A percentile compares a stretch with the other conserved stretches of the same genome.
phyloP scores from a whole-genome alignment of 1,140 invertebrate species.

The Camponotus pennsylvanicus region DNA sequence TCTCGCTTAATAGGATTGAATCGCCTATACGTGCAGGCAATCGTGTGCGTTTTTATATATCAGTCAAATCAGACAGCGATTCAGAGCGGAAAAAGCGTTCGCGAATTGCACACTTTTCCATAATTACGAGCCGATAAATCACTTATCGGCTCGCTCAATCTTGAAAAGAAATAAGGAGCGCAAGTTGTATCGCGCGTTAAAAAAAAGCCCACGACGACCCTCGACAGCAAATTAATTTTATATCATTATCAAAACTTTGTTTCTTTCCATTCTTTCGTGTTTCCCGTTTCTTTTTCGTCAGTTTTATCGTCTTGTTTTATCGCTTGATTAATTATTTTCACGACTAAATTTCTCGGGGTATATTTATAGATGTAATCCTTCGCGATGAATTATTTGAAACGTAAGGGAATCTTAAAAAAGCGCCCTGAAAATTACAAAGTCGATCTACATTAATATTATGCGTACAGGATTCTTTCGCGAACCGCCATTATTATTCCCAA shows the following conservation, averaged over 20 bases:
- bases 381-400: neutral
- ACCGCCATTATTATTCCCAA: neutral
- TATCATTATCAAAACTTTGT: no score
- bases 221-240: neutral
- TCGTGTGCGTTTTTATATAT: conserved; percentile 24
- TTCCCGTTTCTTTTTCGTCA: neutral
- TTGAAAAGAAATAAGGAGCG: conserved; percentile 14
- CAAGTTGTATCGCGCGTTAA: neutral
- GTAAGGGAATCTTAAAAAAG: neutral
- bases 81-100: conserved; percentile 47
- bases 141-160: neutral
- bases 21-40: conserved; percentile 32
- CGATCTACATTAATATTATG: no score
- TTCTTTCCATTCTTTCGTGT: neutral
- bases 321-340: neutral
- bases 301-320: neutral
- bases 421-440: neutral
- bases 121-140: conserved; percentile 57
- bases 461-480: no score
- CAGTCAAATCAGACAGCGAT: conserved; percentile 49
- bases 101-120: conserved; percentile 16
- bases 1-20: conserved; percentile 76
- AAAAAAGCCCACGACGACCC: neutral
- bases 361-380: neutral
- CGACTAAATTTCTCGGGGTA: neutral